phyloP scores from a whole-genome alignment of 2,113 vertebrate genomes.

The Eulacestoma nigropectus region DNA sequence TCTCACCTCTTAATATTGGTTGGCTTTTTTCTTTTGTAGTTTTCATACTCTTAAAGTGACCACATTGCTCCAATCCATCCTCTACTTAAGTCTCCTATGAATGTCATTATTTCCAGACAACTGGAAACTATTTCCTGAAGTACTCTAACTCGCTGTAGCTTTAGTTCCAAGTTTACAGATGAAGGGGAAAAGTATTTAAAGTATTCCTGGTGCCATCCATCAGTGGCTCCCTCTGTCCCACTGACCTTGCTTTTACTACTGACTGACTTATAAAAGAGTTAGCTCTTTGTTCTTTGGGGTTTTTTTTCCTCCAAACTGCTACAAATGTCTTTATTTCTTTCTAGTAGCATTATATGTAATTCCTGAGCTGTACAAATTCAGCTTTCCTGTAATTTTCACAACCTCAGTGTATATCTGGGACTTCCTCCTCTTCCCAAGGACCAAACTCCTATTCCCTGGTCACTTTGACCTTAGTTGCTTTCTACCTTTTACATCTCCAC shows the following conservation, averaged over 20 bases:
- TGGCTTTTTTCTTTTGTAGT: neutral
- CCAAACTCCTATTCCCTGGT: neutral
- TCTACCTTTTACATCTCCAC: neutral
- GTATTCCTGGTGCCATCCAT: neutral
- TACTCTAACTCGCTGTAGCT: neutral
- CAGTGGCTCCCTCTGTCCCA: neutral
- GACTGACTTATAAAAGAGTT: neutral
- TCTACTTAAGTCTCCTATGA: neutral
- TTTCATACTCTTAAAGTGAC: neutral
- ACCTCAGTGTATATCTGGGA: neutral
- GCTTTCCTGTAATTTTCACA: neutral
- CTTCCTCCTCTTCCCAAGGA: neutral
- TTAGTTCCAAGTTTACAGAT: neutral
- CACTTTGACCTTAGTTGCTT: neutral
- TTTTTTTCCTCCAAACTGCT: neutral
- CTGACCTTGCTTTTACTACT: neutral
- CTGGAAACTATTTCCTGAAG: neutral
- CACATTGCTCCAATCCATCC: neutral
- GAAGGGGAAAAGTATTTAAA: neutral
- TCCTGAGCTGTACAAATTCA: neutral
- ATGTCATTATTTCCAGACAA: neutral
- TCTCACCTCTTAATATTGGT: neutral
- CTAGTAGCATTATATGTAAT: neutral
- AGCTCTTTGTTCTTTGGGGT: neutral
- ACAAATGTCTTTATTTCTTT: neutral